Evolutionary conservation across 2,888 invertebrate species (phyloP), one percentile per base, ranked within the genome.

Genomic region (Cantharis nigra): DNA sequence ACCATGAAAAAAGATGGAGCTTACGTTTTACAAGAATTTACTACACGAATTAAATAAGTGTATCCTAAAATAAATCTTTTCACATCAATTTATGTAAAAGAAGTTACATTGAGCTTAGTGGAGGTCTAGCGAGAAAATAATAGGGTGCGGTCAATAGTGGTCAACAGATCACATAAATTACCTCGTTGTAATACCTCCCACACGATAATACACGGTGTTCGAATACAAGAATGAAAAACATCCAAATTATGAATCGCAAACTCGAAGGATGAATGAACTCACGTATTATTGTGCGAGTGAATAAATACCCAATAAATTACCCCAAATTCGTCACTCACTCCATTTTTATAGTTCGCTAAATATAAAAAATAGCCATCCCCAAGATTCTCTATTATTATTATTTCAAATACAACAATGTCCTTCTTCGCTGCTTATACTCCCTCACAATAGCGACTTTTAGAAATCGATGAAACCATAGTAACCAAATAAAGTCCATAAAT

Each of bases 271-370:
- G 79, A 79, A 80, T 80, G 77, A 79, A 78, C 80, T 79, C 33
- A 18, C 20, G 65, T 28, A 70, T 75, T 72, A 78, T 72, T 64
- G 67, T 72, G 26, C 9, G 65, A 77, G 76, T 78, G 79, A 77
- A 80, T 79, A 80, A 79, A 80, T 79, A 69, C 70, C 20, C 71
- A 16, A 78, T 80, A 80, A 80, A 80, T 80, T 78, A 77, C 78
- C 64, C 14, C n/a, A 79, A 75, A 79, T 79, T 79, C 79, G 76
- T 79, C 79, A 79, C 74, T 74, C 78, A 74, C 70, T 78, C 71
- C 67, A 30, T 69, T 69, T 20, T 69, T 69, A 69, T 69, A 30
- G 69, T 33, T 69, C 9, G 33, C 33, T 16, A 28, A 49, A 49
- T 69, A 13, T 69, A 23, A 67, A 67, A 67, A 67, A 20, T 67